These are phyloP conservation scores for Xanthorhoe spadicearia DNA, from an alignment of 2,888 invertebrate genomes.

Conservation along the genomic window DNA sequence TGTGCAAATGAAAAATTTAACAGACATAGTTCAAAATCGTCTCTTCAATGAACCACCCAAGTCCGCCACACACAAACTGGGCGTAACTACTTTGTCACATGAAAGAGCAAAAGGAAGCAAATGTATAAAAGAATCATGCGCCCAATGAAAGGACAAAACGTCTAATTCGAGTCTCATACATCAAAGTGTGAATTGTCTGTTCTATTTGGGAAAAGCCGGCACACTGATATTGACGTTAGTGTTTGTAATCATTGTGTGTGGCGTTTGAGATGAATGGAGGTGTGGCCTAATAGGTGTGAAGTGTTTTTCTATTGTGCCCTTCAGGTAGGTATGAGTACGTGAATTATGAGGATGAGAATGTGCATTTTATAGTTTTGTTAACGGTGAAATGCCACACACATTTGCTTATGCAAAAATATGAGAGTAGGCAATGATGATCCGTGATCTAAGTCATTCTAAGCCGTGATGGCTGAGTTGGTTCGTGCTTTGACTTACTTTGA, in stretches of 20 bases:
- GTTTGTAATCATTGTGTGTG: slow-evolving; percentile 77
- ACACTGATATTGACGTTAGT: slow-evolving; percentile 74
- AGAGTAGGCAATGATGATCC: too few relatives aligned
- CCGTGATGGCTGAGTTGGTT: too few relatives aligned
- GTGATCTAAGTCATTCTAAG: too few relatives aligned
- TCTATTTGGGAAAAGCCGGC: slow-evolving; percentile 56
- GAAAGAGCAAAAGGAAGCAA: slow-evolving; percentile 70
- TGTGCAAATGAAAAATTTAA: background rate
- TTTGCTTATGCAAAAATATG: background rate
- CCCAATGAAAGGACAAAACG: slow-evolving; percentile 70
- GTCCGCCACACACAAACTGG: slow-evolving; percentile 75
- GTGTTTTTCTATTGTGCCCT: slow-evolving; percentile 73
- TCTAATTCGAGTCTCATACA: slow-evolving; percentile 82
- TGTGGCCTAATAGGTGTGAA: slow-evolving; percentile 83
- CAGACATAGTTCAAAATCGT: slow-evolving; percentile 13
- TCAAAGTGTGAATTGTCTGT: slow-evolving; percentile 70
- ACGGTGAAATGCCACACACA: slow-evolving; percentile 18
- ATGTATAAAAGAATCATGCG: slow-evolving; percentile 43
- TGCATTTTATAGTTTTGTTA: slow-evolving; percentile 12
- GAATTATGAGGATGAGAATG: slow-evolving; percentile 50
- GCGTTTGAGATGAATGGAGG: slow-evolving; percentile 79
- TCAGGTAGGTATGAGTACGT: slow-evolving; percentile 67
- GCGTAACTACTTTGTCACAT: slow-evolving; percentile 80
- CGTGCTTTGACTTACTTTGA: too few relatives aligned
- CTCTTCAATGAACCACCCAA: slow-evolving; percentile 68